Base-by-base conservation (phyloP, 2,888 invertebrate genomes). In the Agrenia bidenticulata region DNA sequence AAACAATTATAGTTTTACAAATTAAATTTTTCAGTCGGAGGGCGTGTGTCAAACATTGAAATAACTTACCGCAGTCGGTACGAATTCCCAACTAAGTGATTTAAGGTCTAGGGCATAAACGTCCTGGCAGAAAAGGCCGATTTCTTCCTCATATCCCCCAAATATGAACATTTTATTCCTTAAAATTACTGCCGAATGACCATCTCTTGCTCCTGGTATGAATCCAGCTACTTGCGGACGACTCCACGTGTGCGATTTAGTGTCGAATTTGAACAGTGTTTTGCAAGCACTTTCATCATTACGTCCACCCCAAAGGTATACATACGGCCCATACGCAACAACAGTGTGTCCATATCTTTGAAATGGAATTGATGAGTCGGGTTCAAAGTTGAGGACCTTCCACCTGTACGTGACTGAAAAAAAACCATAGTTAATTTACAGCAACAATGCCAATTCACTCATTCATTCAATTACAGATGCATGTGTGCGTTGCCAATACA, bases 301-400 rank as follows among this genome's bases (percentile, higher is more conserved):
- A 70, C 94, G 84, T 2, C 72, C 95, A 57, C 96, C 95, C 93
- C 94, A 96, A 77, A 96, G 85, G 78, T 89, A 92, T 15, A 90
- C 87, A 80, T 87, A 88, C 53, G 88, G 85, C 42, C 85, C 85
- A 79, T 89, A 88, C 0, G 87, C 87, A 1, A 93, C 90, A 54
- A 90, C 90, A n/a, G 94, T 90, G 79, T 96, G 95, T 0, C 95
- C 95, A 81, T 95, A 96, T 74, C 92, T 84, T 80, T 92, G 91
- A 78, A 89, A 91, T 0, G 92, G 92, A 21, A 70, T 72, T 9
- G 42, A 23, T 5, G 69, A 39, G 53, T 86, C 83, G 53, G 83
- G 81, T 13, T 66, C 62, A 21, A 83, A 84, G 73, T 85, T 81
- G 15, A 83, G 67, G 19, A 79, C 77, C 57, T 76, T 78, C 84